Base-by-base conservation (phyloP, 2,113 vertebrate genomes). In the Antennarius striatus region DNA sequence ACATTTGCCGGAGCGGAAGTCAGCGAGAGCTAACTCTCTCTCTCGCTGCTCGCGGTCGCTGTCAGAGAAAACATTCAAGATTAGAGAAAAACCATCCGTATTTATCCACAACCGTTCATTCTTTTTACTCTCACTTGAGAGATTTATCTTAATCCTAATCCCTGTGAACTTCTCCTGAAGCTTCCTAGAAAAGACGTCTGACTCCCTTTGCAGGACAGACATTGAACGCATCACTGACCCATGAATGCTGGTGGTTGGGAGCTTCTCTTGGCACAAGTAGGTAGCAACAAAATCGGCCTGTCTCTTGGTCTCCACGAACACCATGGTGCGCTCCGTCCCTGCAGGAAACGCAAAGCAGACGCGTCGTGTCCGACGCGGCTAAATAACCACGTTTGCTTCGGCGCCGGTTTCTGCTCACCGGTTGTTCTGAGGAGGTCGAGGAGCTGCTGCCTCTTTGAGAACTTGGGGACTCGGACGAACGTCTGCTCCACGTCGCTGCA, bases 261-360 rank as follows among this genome's bases (percentile, higher is more conserved):
- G 88, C 0, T 95, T 93, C 89, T 97, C 95, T 83, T 97, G 97
- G 89, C 96, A 98, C 78, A 99, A 89, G 73, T 93, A 95, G 0
- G 93, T 85, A 28, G 97, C 96, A 64, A 99, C 93, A 46, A 96
- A 98, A 82, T 99, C 97, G 1, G 97, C 95, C 68, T 94, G 95
- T 70, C 94, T 94, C 90, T 97, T 99, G 36, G 94, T 98, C 80
- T 94, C 94, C 13, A 99, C 97, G 68, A 99, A 99, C 10, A 99
- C 95, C 94, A 99, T 89, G 14, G 95, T 95, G 63, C 96, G 92
- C 43, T 96, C 94, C 4, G 55, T 76, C 75, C 94, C 97, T 99
- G 78, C 0, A 57, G 50, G 9, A 6, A 61, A n/a, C 4, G 16
- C 2, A 8, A 9, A 14, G 4, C 15, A 36, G 32, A 36, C 32